Evolutionary conservation across 2,888 invertebrate species (phyloP), one percentile per base, ranked within the genome.

Genomic region (Oligia latruncula): DNA sequence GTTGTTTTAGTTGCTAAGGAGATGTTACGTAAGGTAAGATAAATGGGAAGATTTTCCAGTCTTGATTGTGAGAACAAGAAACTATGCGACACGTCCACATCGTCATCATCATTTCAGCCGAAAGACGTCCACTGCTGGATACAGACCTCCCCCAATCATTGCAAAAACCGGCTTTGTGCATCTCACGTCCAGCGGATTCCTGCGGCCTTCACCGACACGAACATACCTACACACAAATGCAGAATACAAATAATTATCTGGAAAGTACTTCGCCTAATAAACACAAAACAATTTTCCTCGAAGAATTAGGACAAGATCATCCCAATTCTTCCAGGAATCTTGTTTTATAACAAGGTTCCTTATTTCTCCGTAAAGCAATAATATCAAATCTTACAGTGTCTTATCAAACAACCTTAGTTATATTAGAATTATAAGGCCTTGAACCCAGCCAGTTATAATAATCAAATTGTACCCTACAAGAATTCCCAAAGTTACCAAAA

Each of bases 401-500:
- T 70, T 83, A 64, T 20, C 64, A 52, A 83, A 78, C 64, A 71
- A 72, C 49, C 46, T 71, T 74, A 78, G 55, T 82, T 68, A 67
- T 78, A 62, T 66, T 35, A 66, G 52, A 77, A 79, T 79, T 52
- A 49, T 40, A 62, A 87, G 40, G 20, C 71, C 66, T 77, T 76
- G 62, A 78, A 77, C 65, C 62, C 71, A 78, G 52, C 60, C 74
- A 85, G 65, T 82, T 73, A 88, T 72, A 87, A 88, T 86, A 90
- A 89, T 91, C 86, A 89, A 88, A 88, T 81, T 85, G 86, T 46
- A 46, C 46, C 46, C 46, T 46, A 11, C 87, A 82, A 84, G 82
- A 85, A 80, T 86, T 85, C 49, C 74, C 78, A 71, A 88, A 89
- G 81, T 88, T 85, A 89, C 81, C 87, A 77, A 88, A 88, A 90